Evolutionary conservation across 1,140 invertebrate genomes (phyloP).

Genomic region (Drosophila burlai): DNA sequence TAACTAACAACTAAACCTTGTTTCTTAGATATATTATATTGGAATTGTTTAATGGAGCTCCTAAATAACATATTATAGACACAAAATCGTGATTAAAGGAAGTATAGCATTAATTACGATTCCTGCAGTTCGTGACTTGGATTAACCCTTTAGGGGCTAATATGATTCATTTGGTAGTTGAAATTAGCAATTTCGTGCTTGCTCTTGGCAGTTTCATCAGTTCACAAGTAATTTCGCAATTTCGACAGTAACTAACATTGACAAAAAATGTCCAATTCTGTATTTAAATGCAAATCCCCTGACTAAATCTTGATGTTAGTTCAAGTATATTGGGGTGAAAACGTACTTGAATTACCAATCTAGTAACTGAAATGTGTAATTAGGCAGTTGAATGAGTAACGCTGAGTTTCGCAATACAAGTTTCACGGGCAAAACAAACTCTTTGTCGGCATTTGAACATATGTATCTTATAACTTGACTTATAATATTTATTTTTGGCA

Average conservation of each 20-base stretch:
- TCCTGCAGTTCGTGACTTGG: neutral
- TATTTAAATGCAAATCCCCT: neutral
- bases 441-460: neutral
- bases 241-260: neutral
- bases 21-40: neutral
- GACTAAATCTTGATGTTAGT: neutral
- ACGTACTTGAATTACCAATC: constrained; percentile 1
- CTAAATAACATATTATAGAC: no score
- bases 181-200: constrained; percentile 14
- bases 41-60: neutral
- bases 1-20: neutral
- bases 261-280: neutral
- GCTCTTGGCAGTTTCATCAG: constrained; percentile 4
- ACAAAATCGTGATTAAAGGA: no score
- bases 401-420: neutral
- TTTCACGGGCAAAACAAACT: neutral
- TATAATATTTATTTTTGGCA: neutral
- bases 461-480: no score
- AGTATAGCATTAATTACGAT: neutral
- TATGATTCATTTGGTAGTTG: constrained; percentile 13
- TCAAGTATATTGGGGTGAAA: neutral
- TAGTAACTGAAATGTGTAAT: constrained; percentile 1
- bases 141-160: neutral
- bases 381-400: neutral
- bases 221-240: neutral